These are phyloP conservation scores for Egretta garzetta DNA, from an alignment of 2,113 vertebrate genomes.

Conservation along the genomic window DNA sequence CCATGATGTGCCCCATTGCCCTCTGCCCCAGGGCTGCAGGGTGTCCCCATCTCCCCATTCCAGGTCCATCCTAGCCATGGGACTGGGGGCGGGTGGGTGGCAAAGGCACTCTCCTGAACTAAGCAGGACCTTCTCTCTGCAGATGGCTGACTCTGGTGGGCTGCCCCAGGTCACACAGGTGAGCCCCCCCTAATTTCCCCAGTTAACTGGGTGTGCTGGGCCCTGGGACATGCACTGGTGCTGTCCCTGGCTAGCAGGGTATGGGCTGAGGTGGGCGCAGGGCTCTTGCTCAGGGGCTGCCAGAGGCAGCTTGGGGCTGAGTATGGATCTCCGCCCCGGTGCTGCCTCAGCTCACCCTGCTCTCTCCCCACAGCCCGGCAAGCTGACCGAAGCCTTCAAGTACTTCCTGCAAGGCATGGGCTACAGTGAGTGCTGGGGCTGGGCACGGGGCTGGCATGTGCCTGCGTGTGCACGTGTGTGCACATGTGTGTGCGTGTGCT, in stretches of 20 bases:
- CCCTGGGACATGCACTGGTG: not conserved
- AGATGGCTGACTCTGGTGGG: constrained; percentile 98
- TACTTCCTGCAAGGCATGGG: constrained; percentile 99
- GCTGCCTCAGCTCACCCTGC: not conserved
- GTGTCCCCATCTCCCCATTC: not conserved
- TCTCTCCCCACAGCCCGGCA: constrained; percentile 84
- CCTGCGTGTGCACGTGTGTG: not conserved
- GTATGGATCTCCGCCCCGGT: fast-evolving
- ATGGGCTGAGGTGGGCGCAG: not conserved
- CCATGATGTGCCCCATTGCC: not conserved
- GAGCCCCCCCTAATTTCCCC: not conserved
- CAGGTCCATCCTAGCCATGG: not conserved
- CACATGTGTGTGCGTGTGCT: not conserved
- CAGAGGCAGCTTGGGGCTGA: not conserved
- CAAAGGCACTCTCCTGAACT: not conserved
- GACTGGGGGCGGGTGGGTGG: not conserved
- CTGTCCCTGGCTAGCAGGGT: not conserved
- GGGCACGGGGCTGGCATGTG: fast-evolving
- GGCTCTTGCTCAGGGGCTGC: not conserved
- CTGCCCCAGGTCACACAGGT: constrained; percentile 98
- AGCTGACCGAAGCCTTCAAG: constrained; percentile 97
- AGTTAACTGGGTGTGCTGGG: not conserved
- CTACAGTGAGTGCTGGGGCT: constrained; percentile 88
- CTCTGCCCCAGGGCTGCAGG: not conserved
- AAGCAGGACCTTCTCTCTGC: constrained; percentile 27